Evolutionary conservation across 1,140 invertebrate genomes (phyloP), one percentile per base, ranked within the genome.

Genomic region (Pollicipes pollicipes): DNA sequence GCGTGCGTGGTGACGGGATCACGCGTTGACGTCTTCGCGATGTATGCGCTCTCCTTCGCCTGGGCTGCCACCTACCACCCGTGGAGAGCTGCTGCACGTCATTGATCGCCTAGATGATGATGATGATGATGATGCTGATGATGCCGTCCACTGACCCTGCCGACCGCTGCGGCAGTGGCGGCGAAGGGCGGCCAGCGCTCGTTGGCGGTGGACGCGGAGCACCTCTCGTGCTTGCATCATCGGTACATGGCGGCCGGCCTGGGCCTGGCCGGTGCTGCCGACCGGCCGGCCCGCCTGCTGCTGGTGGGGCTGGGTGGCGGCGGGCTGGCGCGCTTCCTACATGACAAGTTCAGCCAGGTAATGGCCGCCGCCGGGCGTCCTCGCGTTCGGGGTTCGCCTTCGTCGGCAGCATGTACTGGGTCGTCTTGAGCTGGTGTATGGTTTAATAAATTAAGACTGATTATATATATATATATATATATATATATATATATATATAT

Each of bases 241-340:
- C 78, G 87, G 17, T 88, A 86, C 72, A 93, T 95, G 87, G 85
- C 85, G 32, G 82, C 88, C 68, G 88, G 87, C 10, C 82, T 89
- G 0, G 78, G 76, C 76, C 83, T 78, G 78, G 84, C 78, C 74
- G 78, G 45, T 72, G 73, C 70, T 73, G 74, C 75, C 70, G 78
- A 77, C 30, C 75, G 79, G 73, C 73, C 64, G 3, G 76, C 81
- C 13, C 80, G 83, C 72, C 80, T 87, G 26, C 80, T 90, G 10
- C 78, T 96, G 26, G 81, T 97, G 73, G 95, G 94, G 30, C 82
- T 97, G 4, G 93, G 94, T 17, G 93, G 93, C 8, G 93, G 93
- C 71, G 85, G 87, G 8, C 80, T 97, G 1, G 88, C 89, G 74
- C 88, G 85, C 76, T 95, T 91, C 82, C 78, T 96, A n/a, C 85